Evolutionary conservation across 2,113 vertebrate genomes (phyloP).

Genomic region (Varanus komodoensis): DNA sequence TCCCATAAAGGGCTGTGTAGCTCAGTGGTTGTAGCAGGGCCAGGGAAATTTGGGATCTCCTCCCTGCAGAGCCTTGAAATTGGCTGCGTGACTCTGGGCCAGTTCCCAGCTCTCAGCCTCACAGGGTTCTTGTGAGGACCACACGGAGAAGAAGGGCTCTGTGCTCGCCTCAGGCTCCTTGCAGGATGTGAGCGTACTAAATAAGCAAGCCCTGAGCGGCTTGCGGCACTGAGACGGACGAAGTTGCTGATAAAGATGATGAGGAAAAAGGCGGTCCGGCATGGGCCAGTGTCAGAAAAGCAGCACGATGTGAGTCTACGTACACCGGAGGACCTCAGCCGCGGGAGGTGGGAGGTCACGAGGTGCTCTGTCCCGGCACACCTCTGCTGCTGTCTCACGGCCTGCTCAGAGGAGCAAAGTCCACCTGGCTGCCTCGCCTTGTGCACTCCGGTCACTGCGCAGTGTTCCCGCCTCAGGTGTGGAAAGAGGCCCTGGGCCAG

Average conservation of each 20-base stretch:
- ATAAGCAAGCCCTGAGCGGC: too few species aligned
- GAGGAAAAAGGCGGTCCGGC: background rate
- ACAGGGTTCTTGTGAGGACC: too few species aligned
- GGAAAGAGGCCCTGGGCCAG: background rate
- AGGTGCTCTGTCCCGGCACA: conserved; percentile 35
- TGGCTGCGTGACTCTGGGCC: too few species aligned
- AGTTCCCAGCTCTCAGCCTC: too few species aligned
- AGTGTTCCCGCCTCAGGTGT: background rate
- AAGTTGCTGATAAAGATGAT: background rate
- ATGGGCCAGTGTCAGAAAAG: background rate
- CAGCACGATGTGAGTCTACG: background rate
- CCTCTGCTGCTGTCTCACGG: conserved; percentile 51
- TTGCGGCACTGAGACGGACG: background rate
- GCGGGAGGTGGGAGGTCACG: background rate
- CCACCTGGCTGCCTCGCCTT: conserved; percentile 64
- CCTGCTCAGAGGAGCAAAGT: conserved; percentile 75
- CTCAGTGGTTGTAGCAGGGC: too few species aligned
- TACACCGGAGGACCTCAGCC: background rate
- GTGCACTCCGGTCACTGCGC: conserved; percentile 1
- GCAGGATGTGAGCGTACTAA: too few species aligned
- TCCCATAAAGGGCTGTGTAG: background rate
- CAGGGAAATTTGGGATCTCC: too few species aligned
- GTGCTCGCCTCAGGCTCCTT: too few species aligned
- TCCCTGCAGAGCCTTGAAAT: too few species aligned
- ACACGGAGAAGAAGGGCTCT: too few species aligned